phyloP scores from a whole-genome alignment of 2,888 invertebrate genomes.

The Quadriops clusia region DNA sequence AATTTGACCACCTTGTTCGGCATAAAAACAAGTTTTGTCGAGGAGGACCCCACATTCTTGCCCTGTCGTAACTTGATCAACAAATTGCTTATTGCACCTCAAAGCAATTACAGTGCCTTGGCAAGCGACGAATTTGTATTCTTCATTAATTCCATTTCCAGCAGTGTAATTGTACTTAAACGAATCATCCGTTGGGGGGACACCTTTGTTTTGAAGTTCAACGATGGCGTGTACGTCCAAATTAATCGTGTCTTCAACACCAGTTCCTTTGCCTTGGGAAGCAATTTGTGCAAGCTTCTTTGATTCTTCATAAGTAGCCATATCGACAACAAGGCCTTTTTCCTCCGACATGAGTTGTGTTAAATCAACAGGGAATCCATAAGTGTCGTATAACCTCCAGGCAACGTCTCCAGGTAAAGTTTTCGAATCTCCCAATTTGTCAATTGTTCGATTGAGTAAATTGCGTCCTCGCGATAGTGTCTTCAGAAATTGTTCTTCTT shows the following conservation, averaged over 20 bases:
- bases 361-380: constrained; percentile 96
- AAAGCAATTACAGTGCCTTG: constrained; percentile 72
- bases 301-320: constrained; percentile 81
- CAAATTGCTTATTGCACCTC: constrained; percentile 70
- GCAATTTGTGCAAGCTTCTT: constrained; percentile 79
- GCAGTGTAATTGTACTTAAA: constrained; percentile 83
- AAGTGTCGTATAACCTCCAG: constrained; percentile 97
- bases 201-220: constrained; percentile 65
- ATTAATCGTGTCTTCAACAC: constrained; percentile 71
- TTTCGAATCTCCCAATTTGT: constrained; percentile 60
- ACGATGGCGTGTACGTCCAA: constrained; percentile 93
- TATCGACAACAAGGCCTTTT: constrained; percentile 76
- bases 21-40: constrained; percentile 91
- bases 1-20: constrained; percentile 98
- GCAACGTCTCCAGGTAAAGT: constrained; percentile 90
- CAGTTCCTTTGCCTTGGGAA: constrained; percentile 77
- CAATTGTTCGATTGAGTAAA: constrained; percentile 81
- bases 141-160: constrained; percentile 49
- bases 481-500: constrained; percentile 94
- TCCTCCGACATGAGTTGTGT: constrained; percentile 98
- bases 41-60: constrained; percentile 86
- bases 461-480: constrained; percentile 84
- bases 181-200: constrained; percentile 79
- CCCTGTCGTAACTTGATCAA: constrained; percentile 66
- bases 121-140: constrained; percentile 65